phyloP scores from a whole-genome alignment of 2,797 vertebrate species.

The Leuciscus waleckii region DNA sequence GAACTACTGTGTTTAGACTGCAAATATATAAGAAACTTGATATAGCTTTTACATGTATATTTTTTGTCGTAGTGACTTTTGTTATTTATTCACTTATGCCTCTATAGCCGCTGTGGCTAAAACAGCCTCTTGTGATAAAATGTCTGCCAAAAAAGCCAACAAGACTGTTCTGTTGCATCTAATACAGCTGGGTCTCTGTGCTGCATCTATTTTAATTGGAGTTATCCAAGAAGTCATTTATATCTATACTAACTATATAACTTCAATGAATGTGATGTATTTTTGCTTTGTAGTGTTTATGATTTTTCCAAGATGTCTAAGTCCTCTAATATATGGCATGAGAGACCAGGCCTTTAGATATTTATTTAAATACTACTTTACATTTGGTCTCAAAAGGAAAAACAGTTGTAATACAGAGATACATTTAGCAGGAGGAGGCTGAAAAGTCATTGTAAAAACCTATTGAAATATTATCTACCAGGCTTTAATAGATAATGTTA shows the following conservation, averaged over 20 bases:
- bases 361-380: slow-evolving; percentile 67
- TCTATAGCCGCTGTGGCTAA: slow-evolving; percentile 21
- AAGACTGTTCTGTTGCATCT: slow-evolving; percentile 45
- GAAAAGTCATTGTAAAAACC: neutral
- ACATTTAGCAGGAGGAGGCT: neutral
- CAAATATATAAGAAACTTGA: neutral
- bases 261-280: slow-evolving; percentile 40
- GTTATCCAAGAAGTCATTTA: slow-evolving; percentile 25
- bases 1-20: slow-evolving; percentile 11
- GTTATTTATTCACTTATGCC: slow-evolving; percentile 10
- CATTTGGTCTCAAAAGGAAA: slow-evolving; percentile 25
- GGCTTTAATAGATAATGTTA: neutral
- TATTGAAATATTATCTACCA: neutral
- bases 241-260: slow-evolving; percentile 1
- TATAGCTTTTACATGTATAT: neutral
- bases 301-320: slow-evolving; percentile 71
- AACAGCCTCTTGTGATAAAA: neutral
- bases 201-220: slow-evolving; percentile 16
- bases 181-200: slow-evolving; percentile 41
- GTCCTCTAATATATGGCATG: slow-evolving; percentile 73
- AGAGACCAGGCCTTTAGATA: slow-evolving; percentile 68
- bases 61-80: slow-evolving; percentile 8
- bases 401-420: slow-evolving; percentile 7
- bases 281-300: slow-evolving; percentile 65
- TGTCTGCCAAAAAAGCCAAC: slow-evolving; percentile 26